phyloP scores from a whole-genome alignment of 2,797 vertebrate species.

The Mormyrops boulengeri region DNA sequence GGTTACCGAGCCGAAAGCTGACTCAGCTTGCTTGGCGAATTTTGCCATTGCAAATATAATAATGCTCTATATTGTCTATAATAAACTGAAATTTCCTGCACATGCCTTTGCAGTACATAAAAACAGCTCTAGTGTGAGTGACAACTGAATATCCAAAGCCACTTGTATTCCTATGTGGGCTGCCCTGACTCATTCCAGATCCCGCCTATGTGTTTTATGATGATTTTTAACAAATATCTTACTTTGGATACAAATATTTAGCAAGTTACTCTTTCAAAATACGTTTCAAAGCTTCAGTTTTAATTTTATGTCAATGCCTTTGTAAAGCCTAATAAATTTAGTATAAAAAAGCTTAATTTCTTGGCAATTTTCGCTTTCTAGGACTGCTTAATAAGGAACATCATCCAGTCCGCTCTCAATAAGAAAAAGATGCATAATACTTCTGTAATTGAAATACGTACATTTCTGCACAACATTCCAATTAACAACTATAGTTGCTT shows the following conservation, averaged over 20 bases:
- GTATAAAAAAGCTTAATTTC: neutral
- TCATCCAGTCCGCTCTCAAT: neutral
- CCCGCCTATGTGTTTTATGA: neutral
- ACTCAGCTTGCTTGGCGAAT: neutral
- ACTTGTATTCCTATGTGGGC: neutral
- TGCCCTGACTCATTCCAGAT: neutral
- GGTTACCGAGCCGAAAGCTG: neutral
- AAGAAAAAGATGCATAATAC: neutral
- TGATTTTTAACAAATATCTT: neutral
- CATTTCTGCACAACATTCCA: neutral
- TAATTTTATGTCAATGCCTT: neutral
- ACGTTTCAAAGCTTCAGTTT: neutral
- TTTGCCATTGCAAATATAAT: neutral
- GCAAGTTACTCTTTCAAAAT: neutral
- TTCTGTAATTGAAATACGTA: neutral
- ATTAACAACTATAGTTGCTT: neutral
- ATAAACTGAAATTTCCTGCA: conserved; percentile 44
- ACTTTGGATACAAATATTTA: neutral
- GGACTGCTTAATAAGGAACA: neutral
- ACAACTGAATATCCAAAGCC: neutral
- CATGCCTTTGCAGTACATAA: neutral
- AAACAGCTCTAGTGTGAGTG: neutral
- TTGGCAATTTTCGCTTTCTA: neutral
- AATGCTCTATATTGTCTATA: neutral
- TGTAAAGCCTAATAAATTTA: neutral